Evolutionary conservation across 2,113 vertebrate genomes (phyloP).

Genomic region (Tenebrosternarchus preto): DNA sequence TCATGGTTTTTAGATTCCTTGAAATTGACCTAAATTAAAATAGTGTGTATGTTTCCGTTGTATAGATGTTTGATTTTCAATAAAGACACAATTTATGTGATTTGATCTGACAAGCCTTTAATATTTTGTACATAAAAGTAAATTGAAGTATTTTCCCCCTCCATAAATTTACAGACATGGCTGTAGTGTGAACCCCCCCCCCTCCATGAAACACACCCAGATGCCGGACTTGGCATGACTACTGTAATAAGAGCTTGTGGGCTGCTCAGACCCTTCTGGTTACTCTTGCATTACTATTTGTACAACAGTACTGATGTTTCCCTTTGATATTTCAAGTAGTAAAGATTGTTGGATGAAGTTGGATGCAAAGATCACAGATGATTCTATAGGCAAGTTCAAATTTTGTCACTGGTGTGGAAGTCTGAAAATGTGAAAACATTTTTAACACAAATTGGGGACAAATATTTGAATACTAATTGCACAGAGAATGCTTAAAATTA

Average conservation of each 20-base stretch:
- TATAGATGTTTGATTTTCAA: slow-evolving; percentile 59
- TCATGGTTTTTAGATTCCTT: slow-evolving; percentile 53
- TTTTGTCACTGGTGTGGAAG: too few relatives aligned
- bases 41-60: slow-evolving; percentile 52
- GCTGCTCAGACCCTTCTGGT: too few relatives aligned
- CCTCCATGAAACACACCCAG: too few relatives aligned
- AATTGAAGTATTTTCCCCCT: neutral
- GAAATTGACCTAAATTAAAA: slow-evolving; percentile 51
- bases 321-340: neutral
- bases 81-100: slow-evolving; percentile 54
- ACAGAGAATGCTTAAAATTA: too few relatives aligned
- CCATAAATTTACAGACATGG: neutral
- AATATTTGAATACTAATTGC: too few relatives aligned
- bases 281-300: too few relatives aligned
- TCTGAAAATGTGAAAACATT: neutral
- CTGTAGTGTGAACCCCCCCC: too few relatives aligned
- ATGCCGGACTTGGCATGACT: neutral
- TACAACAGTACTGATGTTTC: neutral
- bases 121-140: neutral
- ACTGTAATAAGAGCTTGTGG: too few relatives aligned
- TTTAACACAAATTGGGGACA: neutral
- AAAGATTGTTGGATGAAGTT: neutral
- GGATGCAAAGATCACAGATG: neutral
- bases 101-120: neutral
- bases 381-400: too few relatives aligned